Base-by-base conservation (phyloP, 2,888 invertebrate genomes). In the Vesta saturnalis region DNA sequence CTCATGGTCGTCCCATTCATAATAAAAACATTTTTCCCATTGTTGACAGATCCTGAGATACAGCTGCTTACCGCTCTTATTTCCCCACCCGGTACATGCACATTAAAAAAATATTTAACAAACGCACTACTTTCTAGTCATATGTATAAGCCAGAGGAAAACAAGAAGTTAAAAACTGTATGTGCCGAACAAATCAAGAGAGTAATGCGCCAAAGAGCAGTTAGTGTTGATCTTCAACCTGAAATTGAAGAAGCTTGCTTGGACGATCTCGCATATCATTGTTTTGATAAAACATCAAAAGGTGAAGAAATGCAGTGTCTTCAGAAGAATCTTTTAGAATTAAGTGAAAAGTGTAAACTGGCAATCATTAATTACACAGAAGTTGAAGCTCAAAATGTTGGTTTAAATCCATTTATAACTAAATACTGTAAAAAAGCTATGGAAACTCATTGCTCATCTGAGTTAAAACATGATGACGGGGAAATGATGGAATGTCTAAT, bases 401-500 rank as follows among this genome's bases (percentile, higher is more conserved):
- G 95, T 80, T 85, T 96, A n/a, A 98, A 99, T 87, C 93, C 94
- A 30, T 88, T 94, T 56, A 90, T 99, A 57, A 91, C 91, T 82
- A 88, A 88, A n/a, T 91, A 93, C 62, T 99, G 98, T 81, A 88
- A 89, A 73, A 88, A 89, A 72, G 89, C 94, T 61, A 94, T 96
- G 85, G 90, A 93, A 76, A 89, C 87, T 72, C 87, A 95, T 73
- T 96, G 96, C 79, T 87, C 88, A 68, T 86, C 89, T 30, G 89
- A 92, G 77, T 82, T 91, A 8, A 90, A 89, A 76, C 90, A 89
- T 75, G 94, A 94, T 77, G 92, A 94, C 79, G 94, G 94, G 79
- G 95, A 96, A 76, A 89, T 97, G 76, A 93, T 99, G 92, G 95
- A 96, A 69, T 99, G 99, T 84, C 87, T 99, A 60, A 94, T 98